A percentile compares a stretch with the other conserved stretches of the same genome.
Conservation (phyloP, 1,140 invertebrate species). For the Leptinotarsa texana region DNA sequence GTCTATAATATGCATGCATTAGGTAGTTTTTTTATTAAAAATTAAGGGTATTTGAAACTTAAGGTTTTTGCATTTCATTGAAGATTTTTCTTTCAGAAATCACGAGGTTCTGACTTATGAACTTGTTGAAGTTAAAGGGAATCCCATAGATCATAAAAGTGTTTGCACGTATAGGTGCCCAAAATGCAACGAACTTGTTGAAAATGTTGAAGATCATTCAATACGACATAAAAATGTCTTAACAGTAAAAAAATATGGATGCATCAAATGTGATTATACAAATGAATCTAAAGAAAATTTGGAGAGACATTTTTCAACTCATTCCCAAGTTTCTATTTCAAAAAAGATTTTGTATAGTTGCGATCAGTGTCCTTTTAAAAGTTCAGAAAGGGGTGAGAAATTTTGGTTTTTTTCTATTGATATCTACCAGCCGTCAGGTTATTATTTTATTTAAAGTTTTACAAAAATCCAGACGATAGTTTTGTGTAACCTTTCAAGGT, state of each 20-base stretch:
- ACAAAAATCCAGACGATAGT: no score
- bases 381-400: no score
- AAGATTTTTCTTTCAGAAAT: not conserved
- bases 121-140: not conserved
- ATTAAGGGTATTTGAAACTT: no score
- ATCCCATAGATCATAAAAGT: not conserved
- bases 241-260: not conserved
- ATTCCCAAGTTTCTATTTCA: not conserved
- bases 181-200: not conserved
- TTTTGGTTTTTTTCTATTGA: no score
- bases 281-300: not conserved
- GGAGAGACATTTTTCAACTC: not conserved
- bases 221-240: not conserved
- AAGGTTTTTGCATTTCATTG: not conserved
- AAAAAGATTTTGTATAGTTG: not conserved
- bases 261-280: not conserved
- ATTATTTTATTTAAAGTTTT: no score
- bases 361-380: not conserved
- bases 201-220: not conserved
- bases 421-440: no score
- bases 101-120: not conserved
- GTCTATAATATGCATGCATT: no score
- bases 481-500: no score
- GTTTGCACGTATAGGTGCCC: not conserved
- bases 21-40: no score